A percentile compares a stretch with the other conserved stretches of the same genome.
phyloP scores from a whole-genome alignment of 2,113 vertebrate species.

The Thymallus thymallus region DNA sequence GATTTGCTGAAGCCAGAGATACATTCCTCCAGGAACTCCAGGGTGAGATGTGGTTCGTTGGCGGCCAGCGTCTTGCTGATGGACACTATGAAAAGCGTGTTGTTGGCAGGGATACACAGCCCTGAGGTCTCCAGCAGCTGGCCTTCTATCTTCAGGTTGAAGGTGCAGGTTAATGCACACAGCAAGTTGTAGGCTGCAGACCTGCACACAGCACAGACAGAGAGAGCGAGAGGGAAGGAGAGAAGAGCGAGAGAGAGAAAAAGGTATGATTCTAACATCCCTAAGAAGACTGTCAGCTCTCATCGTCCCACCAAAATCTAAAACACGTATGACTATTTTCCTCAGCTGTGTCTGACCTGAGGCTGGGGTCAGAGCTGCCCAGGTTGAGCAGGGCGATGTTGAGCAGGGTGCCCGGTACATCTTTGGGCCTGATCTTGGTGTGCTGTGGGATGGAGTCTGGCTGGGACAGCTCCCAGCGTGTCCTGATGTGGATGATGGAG shows the following conservation, averaged over 20 bases:
- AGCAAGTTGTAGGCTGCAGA: constrained; percentile 92
- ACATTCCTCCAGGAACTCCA: constrained; percentile 91
- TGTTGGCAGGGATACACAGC: constrained; percentile 91
- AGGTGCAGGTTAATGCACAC: constrained; percentile 94
- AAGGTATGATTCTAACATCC: background rate
- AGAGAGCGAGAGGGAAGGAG: background rate
- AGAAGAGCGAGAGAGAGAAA: background rate
- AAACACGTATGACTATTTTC: background rate
- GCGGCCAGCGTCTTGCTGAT: constrained; percentile 91
- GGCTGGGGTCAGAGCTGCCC: constrained; percentile 88
- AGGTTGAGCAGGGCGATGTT: constrained; percentile 90
- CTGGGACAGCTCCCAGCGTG: constrained; percentile 88
- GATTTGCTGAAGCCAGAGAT: constrained; percentile 94
- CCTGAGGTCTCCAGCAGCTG: constrained; percentile 90
- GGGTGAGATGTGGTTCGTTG: constrained; percentile 87
- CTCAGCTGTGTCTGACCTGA: constrained; percentile 67
- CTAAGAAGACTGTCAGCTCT: background rate
- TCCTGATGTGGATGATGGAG: constrained; percentile 90
- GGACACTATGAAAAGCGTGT: constrained; percentile 90
- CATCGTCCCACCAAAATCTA: background rate
- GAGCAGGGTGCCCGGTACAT: constrained; percentile 86
- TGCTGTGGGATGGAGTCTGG: constrained; percentile 90
- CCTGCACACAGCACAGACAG: constrained; percentile 61
- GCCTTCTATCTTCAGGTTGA: constrained; percentile 93
- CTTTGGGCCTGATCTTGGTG: constrained; percentile 89